Percentiles rank a stretch among this genome's conserved stretches.
These are phyloP conservation scores for Tineola bisselliella DNA, from an alignment of 2,888 invertebrate genomes.

Conservation along the genomic window DNA sequence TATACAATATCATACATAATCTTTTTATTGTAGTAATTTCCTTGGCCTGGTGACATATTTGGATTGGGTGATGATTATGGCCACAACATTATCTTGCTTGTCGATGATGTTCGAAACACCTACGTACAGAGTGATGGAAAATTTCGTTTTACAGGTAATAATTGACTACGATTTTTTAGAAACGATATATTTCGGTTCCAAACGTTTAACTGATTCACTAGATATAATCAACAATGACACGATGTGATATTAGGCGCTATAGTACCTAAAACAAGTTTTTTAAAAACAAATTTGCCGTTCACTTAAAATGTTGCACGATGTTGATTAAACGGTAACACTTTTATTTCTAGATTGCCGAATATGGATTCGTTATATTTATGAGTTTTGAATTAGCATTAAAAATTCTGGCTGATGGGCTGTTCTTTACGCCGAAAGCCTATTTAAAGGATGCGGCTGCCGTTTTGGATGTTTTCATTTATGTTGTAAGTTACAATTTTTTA, in stretches of 20 bases:
- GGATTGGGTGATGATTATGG: slow-evolving; percentile 99
- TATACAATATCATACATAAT: too few species aligned
- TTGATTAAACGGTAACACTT: not conserved
- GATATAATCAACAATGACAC: too few species aligned
- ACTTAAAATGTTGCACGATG: too few species aligned
- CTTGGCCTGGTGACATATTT: slow-evolving; percentile 97
- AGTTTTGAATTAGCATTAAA: slow-evolving; percentile 95
- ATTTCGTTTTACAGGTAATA: slow-evolving; percentile 80
- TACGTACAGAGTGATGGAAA: slow-evolving; percentile 91
- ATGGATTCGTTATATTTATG: slow-evolving; percentile 98
- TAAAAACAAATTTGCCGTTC: too few species aligned
- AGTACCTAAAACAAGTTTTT: too few species aligned
- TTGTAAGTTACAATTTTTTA: slow-evolving; percentile 69
- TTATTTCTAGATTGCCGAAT: slow-evolving; percentile 81
- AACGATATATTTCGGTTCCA: too few species aligned
- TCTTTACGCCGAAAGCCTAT: slow-evolving; percentile 99
- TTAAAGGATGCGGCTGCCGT: slow-evolving; percentile 97
- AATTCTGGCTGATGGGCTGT: slow-evolving; percentile 95
- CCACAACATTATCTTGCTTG: slow-evolving; percentile 95
- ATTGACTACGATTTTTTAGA: too few species aligned
- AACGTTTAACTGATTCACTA: too few species aligned
- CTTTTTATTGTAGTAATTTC: slow-evolving; percentile 82
- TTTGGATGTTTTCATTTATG: slow-evolving; percentile 96
- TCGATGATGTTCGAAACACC: slow-evolving; percentile 99
- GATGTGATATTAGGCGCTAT: too few species aligned